Base-by-base conservation (phyloP, 1,140 invertebrate species). In the Phenacoccus solenopsis region DNA sequence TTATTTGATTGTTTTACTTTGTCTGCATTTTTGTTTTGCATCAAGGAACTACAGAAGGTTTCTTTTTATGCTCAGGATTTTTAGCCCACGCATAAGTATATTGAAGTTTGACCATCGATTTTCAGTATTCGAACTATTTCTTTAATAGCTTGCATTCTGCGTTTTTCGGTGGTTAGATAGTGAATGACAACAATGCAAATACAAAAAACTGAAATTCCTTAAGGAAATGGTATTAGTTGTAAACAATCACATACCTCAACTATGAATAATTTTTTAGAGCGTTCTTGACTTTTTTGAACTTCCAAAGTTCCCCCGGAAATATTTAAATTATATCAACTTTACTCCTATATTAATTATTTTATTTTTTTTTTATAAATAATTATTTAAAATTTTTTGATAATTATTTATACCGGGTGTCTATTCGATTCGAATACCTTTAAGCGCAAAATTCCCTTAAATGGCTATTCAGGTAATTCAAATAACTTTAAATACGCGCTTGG, bases 61-160 rank as follows among this genome's bases (percentile, higher is more conserved):
- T 86, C 82, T 86, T 77, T 59, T 82, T 84, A 12, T 85, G 83
- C 79, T 98, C n/a, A n/a, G n/a, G 96, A 75, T 98, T 89, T 78
- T 92, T 91, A 0, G 96, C 92, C 96, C 96, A 98, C 0, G 96
- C 95, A 77, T 96, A n/a, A n/a, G n/a, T n/a, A 97, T 61, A 98
- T 87, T 25, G 98, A 81, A 1, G 88, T 87, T 73, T 79, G 80
- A 0, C 96, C 72, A 30, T 83, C 85, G 0, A 81, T 76, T 61
- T 81, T 79, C 0, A 98, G 78, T 1, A 98, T 79, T 27, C 91
- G 79, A 0, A 85, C 75, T 72, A 97, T 87, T 79, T 95, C 92
- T 25, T 76, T 73, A 16, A 98, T 75, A 0, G 93, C 91, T 76
- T 85, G 77, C 49, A 85, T 72, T 74, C 95, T 82, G 75, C 95